These are phyloP conservation scores for Benthosema pterotum DNA, from an alignment of 2,797 vertebrate genomes.

Conservation along the genomic window DNA sequence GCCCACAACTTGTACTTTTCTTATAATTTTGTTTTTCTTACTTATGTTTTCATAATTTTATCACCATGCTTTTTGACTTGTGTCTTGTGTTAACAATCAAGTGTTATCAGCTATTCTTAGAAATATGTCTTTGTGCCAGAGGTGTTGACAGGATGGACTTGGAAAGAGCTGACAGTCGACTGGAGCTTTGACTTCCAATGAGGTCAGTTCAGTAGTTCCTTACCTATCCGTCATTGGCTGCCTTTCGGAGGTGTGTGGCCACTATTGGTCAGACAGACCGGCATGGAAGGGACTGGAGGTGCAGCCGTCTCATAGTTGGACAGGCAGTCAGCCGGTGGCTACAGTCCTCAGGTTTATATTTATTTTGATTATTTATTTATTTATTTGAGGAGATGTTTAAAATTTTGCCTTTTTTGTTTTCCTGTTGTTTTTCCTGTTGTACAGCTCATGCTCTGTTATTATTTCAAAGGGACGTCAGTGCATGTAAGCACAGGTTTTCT, in stretches of 20 bases:
- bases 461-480: conserved; percentile 47
- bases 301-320: conserved; percentile 6
- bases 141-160: conserved; percentile 39
- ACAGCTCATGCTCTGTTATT: conserved; percentile 55
- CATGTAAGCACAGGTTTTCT: conserved; percentile 39
- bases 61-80: conserved; percentile 30
- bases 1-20: conserved; percentile 30
- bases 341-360: conserved; percentile 82
- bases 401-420: conserved; percentile 50
- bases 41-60: conserved; percentile 38
- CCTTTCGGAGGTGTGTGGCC: conserved; percentile 53
- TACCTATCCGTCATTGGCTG: conserved; percentile 59
- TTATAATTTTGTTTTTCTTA: conserved; percentile 26
- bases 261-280: conserved; percentile 59
- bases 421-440: conserved; percentile 39
- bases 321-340: conserved; percentile 51
- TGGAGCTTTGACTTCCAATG: conserved; percentile 21
- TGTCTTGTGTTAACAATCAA: conserved; percentile 43
- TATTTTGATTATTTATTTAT: conserved; percentile 81
- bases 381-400: conserved; percentile 65
- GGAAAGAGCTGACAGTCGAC: conserved; percentile 47
- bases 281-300: conserved; percentile 33
- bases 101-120: conserved; percentile 47
- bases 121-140: conserved; percentile 58
- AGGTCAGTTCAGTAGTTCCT: conserved; percentile 38